Evolutionary conservation across 2,113 vertebrate species (phyloP), one percentile per base, ranked within the genome.

Genomic region (Hypanus sabinus): DNA sequence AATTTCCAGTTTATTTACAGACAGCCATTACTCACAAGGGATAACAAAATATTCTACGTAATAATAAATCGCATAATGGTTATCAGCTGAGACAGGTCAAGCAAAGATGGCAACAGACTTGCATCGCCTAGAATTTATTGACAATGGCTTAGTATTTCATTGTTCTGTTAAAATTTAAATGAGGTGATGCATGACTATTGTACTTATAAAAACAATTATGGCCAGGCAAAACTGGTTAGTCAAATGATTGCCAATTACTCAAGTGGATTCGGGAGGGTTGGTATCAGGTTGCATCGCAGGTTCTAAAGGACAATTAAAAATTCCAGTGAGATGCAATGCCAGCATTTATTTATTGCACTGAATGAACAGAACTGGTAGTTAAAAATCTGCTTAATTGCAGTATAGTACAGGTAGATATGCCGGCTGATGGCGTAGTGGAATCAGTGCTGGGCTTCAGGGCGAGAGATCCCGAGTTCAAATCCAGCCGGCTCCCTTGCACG

Each of bases 21-120:
- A 70, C 88, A 92, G 65, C 65, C 57, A 73, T 75, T 88, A 88
- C 57, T 93, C 24, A 92, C 68, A 73, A 73, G 30, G 60, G 14
- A 33, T 30, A 65, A 33, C 27, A 55, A 93, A 93, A 75, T 65
- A 70, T 75, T 93, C 36, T 73, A 38, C 12, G 30, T 36, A 14
- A 70, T 71, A 73, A 73, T 73, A 38, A 93, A 70, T 38, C 24
- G 30, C n/a, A 71, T 70, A 93, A 90, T 73, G 36, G 68, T 93
- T 93, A 55, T 22, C 12, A 93, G 38, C 22, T 73, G 73, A 36
- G 73, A 75, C 38, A 73, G 70, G 38, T 46, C 68, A 73, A 14
- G 68, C 33, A 12, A 12, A 46, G 91, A 33, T 71, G 90, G 70
- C 88, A 70, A 70, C 36, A 36, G 65, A 92, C 36, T 92, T 92